A percentile compares a stretch with the other conserved stretches of the same genome.
These are phyloP conservation scores for Drosophila kikkawai DNA, from an alignment of 1,140 invertebrate species.

Conservation along the genomic window DNA sequence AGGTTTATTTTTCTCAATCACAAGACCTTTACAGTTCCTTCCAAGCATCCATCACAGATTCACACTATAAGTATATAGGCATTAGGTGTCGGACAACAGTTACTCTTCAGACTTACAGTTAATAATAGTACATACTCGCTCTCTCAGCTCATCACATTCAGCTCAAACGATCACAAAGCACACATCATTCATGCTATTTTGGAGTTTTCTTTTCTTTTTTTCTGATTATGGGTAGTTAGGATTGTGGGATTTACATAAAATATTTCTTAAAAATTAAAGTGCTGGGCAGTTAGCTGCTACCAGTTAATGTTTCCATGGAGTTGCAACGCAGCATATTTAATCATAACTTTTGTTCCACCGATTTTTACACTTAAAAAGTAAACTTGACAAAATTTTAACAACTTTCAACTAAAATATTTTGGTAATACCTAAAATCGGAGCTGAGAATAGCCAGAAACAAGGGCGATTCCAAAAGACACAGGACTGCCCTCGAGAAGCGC, in stretches of 20 bases:
- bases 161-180: conserved; percentile 19
- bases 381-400: conserved; percentile 46
- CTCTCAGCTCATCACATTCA: conserved; percentile 48
- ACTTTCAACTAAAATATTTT: conserved; percentile 10
- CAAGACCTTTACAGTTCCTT: conserved; percentile 23
- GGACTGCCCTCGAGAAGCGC: conserved; percentile 26
- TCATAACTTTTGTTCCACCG: conserved; percentile 34
- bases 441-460: conserved; percentile 1
- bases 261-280: conserved; percentile 35
- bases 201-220: conserved; percentile 1
- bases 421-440: conserved; percentile 54
- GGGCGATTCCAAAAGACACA: conserved; percentile 17
- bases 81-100: conserved; percentile 32
- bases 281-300: conserved; percentile 37
- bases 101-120: conserved; percentile 25
- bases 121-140: conserved; percentile 21
- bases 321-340: conserved; percentile 40
- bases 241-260: conserved; percentile 24
- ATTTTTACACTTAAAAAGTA: conserved; percentile 45
- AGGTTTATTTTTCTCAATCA: conserved; percentile 42
- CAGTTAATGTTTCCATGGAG: conserved; percentile 57
- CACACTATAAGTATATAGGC: conserved; percentile 51
- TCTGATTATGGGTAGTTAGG: conserved; percentile 5
- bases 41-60: conserved; percentile 60
- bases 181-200: conserved; percentile 28